These are phyloP conservation scores for Periophthalmodon schlosseri DNA, from an alignment of 2,113 vertebrate species.

Conservation along the genomic window DNA sequence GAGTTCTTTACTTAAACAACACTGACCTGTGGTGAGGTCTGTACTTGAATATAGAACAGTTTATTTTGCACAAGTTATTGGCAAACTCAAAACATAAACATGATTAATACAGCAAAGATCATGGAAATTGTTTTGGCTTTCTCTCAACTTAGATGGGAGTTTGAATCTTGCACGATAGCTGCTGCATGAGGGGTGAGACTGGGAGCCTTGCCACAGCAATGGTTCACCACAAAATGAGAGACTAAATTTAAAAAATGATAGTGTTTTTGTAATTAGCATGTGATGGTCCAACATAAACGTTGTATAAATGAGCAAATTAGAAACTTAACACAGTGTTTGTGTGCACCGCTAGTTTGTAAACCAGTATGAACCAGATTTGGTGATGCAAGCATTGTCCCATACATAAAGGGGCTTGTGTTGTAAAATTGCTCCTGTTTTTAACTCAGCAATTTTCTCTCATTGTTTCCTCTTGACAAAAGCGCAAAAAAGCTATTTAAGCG, in stretches of 20 bases:
- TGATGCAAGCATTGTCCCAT: slow-evolving; percentile 53
- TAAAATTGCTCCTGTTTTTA: slow-evolving; percentile 20
- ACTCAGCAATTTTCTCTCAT: slow-evolving; percentile 1
- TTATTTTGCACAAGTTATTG: slow-evolving; percentile 12
- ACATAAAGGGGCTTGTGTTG: slow-evolving; percentile 52
- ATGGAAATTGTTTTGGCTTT: not conserved
- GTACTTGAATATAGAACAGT: slow-evolving; percentile 11
- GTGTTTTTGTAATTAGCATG: not conserved
- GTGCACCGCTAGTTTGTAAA: slow-evolving; percentile 47
- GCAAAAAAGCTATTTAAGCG: not conserved
- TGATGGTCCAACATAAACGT: not conserved
- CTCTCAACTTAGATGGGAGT: slow-evolving; percentile 17
- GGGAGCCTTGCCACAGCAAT: not conserved
- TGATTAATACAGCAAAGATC: not conserved
- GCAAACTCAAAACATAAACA: slow-evolving; percentile 12
- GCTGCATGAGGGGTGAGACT: slow-evolving; percentile 14
- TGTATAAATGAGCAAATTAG: not conserved
- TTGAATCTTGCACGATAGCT: slow-evolving; percentile 11
- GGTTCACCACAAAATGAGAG: slow-evolving; percentile 26
- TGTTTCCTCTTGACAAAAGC: not conserved
- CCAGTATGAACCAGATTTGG: slow-evolving; percentile 68
- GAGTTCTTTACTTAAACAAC: not conserved
- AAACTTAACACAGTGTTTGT: not conserved
- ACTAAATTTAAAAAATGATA: not conserved
- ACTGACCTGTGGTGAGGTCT: not conserved